A percentile compares a stretch with the other conserved stretches of the same genome.
phyloP scores from a whole-genome alignment of 2,888 invertebrate genomes.

The Achlya flavicornis region DNA sequence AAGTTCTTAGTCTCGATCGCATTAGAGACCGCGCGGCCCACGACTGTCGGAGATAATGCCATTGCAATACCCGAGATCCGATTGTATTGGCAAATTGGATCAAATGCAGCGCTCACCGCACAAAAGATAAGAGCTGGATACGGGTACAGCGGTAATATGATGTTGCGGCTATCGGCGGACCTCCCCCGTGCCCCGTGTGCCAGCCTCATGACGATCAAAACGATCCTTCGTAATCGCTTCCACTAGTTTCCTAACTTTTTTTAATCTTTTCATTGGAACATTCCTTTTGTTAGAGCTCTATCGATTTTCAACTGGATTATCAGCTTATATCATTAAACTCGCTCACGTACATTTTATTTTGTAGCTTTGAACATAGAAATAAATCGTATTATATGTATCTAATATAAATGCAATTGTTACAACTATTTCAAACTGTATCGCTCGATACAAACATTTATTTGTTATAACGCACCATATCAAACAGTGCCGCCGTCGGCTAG shows the following conservation, averaged over 20 bases:
- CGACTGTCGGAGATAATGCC: slow-evolving; percentile 75
- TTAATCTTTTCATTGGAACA: slow-evolving; percentile 48
- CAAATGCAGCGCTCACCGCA: slow-evolving; percentile 81
- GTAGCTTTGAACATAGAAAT: slow-evolving; percentile 17
- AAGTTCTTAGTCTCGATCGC: slow-evolving; percentile 70
- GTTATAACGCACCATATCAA: slow-evolving; percentile 63
- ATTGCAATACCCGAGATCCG: slow-evolving; percentile 80
- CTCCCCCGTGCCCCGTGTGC: slow-evolving; percentile 38
- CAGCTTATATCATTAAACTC: slow-evolving; percentile 29
- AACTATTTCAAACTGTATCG: slow-evolving; percentile 52
- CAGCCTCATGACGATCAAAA: slow-evolving; percentile 49
- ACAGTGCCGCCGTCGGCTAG: slow-evolving; percentile 55
- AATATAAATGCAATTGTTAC: slow-evolving; percentile 48
- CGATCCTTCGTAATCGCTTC: slow-evolving; percentile 55
- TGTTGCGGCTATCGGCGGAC: slow-evolving; percentile 66
- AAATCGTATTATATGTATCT: slow-evolving; percentile 49
- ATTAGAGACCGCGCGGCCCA: slow-evolving; percentile 70
- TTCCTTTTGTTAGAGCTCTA: slow-evolving; percentile 48
- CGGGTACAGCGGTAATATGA: slow-evolving; percentile 67
- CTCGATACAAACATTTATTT: slow-evolving; percentile 54
- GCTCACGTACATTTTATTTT: not conserved
- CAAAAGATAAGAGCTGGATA: slow-evolving; percentile 79
- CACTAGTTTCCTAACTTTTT: slow-evolving; percentile 48
- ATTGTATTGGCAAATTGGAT: slow-evolving; percentile 85
- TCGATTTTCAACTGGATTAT: slow-evolving; percentile 47